phyloP scores from a whole-genome alignment of 1,140 invertebrate genomes.

The Microplitis demolitor region DNA sequence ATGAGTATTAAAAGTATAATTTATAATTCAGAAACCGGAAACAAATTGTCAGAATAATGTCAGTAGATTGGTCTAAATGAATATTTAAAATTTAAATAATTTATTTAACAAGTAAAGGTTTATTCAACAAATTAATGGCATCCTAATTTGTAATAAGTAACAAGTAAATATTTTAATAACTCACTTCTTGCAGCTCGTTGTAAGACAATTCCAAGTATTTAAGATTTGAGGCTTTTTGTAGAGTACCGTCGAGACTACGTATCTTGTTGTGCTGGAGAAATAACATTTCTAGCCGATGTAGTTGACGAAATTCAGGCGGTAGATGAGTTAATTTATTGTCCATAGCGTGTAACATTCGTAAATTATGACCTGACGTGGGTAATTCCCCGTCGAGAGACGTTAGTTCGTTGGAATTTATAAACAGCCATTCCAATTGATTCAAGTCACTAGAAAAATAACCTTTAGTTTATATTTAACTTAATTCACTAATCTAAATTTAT shows the following conservation, averaged over 20 bases:
- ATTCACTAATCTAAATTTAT: too few species aligned
- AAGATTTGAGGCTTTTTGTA: conserved; percentile 70
- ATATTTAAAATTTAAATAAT: too few species aligned
- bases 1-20: too few species aligned
- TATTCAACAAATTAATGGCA: too few species aligned
- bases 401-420: conserved; percentile 77
- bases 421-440: conserved; percentile 74
- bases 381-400: conserved; percentile 75
- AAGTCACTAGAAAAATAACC: conserved; percentile 61
- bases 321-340: conserved; percentile 73
- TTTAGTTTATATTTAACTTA: too few species aligned
- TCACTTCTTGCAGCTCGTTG: conserved; percentile 75
- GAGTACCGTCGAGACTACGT: conserved; percentile 68
- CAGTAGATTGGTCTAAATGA: too few species aligned
- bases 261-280: conserved; percentile 75
- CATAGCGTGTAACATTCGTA: conserved; percentile 72
- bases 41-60: too few species aligned
- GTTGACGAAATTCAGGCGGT: conserved; percentile 70
- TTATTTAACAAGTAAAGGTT: too few species aligned
- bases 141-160: too few species aligned
- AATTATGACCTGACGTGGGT: conserved; percentile 67
- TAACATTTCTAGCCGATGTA: conserved; percentile 69
- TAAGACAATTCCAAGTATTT: conserved; percentile 70
- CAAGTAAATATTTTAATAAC: conserved; percentile 35
- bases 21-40: too few species aligned